Evolutionary conservation across 2,888 invertebrate genomes (phyloP).

Genomic region (Adela reaumurella): DNA sequence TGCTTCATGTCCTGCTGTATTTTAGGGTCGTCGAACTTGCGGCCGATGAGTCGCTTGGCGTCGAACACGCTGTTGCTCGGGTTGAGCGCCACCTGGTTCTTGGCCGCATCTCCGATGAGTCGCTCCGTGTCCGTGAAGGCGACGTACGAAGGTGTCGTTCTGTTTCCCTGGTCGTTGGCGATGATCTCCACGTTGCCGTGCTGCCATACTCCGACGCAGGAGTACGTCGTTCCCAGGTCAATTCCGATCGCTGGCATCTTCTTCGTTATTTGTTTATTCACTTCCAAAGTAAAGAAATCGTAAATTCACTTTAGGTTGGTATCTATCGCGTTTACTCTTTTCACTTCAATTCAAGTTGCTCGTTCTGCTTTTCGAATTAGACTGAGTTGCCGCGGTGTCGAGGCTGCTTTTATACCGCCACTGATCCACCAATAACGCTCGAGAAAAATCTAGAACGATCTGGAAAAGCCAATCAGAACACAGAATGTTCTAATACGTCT

Average conservation of each 20-base stretch:
- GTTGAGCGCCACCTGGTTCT: constrained; percentile 78
- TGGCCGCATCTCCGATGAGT: constrained; percentile 82
- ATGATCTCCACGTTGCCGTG: constrained; percentile 80
- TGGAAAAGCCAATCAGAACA: too few relatives aligned
- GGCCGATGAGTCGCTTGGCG: constrained; percentile 74
- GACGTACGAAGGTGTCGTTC: constrained; percentile 84
- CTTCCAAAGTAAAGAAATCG: too few relatives aligned
- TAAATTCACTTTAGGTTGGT: too few relatives aligned
- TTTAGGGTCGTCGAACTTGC: constrained; percentile 70
- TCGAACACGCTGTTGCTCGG: constrained; percentile 72
- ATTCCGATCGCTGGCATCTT: constrained; percentile 19
- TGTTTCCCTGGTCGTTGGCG: constrained; percentile 85
- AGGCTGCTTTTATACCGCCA: background rate
- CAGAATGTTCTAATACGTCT: too few relatives aligned
- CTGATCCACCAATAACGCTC: background rate
- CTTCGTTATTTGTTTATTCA: background rate
- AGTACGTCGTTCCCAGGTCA: constrained; percentile 85
- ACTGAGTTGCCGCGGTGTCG: background rate
- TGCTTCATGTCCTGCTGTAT: constrained; percentile 77
- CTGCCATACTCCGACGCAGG: constrained; percentile 83
- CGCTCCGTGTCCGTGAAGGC: constrained; percentile 83
- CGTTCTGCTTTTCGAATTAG: background rate
- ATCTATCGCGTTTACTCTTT: background rate
- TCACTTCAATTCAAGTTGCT: background rate
- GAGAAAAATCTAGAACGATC: background rate